Conservation (phyloP, 2,888 invertebrate species). For the Aelia acuminata region DNA sequence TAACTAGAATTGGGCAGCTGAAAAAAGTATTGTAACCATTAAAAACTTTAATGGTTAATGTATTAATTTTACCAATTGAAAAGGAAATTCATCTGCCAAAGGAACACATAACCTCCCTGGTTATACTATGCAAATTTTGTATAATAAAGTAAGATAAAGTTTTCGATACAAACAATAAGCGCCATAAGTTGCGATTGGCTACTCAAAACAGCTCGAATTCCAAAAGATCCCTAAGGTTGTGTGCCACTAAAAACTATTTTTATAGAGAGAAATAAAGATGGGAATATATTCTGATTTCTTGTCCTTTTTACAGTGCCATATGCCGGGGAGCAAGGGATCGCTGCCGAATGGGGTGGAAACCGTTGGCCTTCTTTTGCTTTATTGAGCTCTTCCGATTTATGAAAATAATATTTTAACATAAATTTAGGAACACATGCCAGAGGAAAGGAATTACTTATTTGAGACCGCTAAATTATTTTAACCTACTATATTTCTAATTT, state of each 20-base stretch:
- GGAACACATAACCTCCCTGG: no score
- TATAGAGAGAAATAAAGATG: neutral
- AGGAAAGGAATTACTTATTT: neutral
- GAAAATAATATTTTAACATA: neutral
- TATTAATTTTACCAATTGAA: no score
- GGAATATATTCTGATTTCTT: neutral
- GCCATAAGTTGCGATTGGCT: neutral
- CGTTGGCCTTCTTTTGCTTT: conserved; percentile 16
- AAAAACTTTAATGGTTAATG: no score
- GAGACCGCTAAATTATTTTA: neutral
- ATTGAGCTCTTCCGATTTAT: conserved; percentile 29
- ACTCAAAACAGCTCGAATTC: neutral
- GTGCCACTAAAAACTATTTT: neutral
- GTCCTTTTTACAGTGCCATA: conserved; percentile 24
- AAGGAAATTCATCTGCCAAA: no score
- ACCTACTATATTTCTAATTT: neutral
- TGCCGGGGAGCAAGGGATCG: neutral
- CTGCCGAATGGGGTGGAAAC: conserved; percentile 13
- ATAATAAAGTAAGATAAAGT: no score
- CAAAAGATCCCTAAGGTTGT: neutral
- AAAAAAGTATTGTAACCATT: no score
- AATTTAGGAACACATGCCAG: neutral
- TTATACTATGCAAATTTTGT: no score
- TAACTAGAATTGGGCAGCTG: no score
- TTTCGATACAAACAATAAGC: neutral